Evolutionary conservation across 2,888 invertebrate genomes (phyloP).

Genomic region (Spodoptera picta): DNA sequence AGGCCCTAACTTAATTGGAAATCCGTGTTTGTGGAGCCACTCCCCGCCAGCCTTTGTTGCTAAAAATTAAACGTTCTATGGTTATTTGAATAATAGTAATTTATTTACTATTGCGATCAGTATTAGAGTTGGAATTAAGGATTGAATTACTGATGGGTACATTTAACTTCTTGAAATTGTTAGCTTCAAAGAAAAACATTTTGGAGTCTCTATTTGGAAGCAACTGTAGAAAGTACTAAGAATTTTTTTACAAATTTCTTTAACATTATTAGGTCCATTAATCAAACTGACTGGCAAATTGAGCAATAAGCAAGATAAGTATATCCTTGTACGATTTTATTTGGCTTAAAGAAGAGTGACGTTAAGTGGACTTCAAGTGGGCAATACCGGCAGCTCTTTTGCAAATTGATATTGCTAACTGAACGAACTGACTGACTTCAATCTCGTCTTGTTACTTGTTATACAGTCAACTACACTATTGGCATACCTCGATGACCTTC

Average conservation of each 20-base stretch:
- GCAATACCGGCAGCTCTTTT: conserved; percentile 29
- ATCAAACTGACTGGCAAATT: conserved; percentile 22
- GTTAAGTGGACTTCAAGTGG: conserved; percentile 45
- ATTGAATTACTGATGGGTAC: not conserved
- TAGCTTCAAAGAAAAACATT: not conserved
- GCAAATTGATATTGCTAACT: conserved; percentile 23
- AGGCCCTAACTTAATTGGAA: conserved; percentile 88
- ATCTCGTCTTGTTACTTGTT: not conserved
- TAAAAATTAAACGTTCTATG: conserved; percentile 81
- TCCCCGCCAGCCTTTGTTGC: conserved; percentile 81
- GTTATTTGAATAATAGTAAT: conserved; percentile 53
- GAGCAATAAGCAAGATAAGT: conserved; percentile 36
- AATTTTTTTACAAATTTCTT: conserved; percentile 1
- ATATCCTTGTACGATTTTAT: conserved; percentile 46
- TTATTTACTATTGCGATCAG: conserved; percentile 24
- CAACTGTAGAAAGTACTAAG: not conserved
- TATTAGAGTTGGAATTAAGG: conserved; percentile 7
- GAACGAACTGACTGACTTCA: not conserved
- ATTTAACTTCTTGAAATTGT: not conserved
- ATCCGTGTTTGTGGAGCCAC: conserved; percentile 87
- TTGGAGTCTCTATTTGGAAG: not conserved
- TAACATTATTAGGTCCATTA: conserved; percentile 18
- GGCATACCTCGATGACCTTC: conserved; percentile 22
- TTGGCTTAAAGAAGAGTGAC: conserved; percentile 47
- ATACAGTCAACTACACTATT: conserved; percentile 13